Evolutionary conservation across 2,888 invertebrate species (phyloP).

Genomic region (Cephalotes varians): DNA sequence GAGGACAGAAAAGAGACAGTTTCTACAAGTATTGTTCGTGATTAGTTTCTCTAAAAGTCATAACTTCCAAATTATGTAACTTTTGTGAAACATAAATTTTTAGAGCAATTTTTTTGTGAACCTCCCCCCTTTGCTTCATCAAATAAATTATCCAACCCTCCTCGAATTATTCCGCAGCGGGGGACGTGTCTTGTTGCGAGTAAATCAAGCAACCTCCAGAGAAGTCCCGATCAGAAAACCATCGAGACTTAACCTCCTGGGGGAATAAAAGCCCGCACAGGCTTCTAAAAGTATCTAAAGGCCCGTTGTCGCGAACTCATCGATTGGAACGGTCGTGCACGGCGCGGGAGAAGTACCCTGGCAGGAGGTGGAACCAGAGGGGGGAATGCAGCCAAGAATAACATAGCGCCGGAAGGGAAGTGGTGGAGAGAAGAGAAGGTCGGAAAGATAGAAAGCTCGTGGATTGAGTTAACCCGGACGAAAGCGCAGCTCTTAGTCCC

Average conservation of each 20-base stretch:
- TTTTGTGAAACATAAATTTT: background rate
- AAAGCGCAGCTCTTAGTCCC: constrained; percentile 85
- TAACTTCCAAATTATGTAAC: too few relatives aligned
- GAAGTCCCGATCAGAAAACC: constrained; percentile 56
- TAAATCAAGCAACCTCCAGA: constrained; percentile 49
- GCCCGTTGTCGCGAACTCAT: constrained; percentile 82
- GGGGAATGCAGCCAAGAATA: constrained; percentile 39
- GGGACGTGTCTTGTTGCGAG: constrained; percentile 34
- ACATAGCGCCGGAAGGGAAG: constrained; percentile 41
- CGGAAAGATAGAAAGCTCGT: constrained; percentile 65
- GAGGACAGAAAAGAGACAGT: background rate
- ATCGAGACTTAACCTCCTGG: constrained; percentile 60
- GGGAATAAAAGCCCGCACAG: constrained; percentile 61
- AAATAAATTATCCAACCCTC: constrained; percentile 5
- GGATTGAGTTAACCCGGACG: constrained; percentile 85
- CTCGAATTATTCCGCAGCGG: constrained; percentile 6
- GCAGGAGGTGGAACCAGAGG: constrained; percentile 54
- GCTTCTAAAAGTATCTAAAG: constrained; percentile 80
- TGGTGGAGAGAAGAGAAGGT: constrained; percentile 39
- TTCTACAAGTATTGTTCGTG: background rate
- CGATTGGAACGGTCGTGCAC: constrained; percentile 84
- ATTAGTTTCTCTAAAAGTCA: background rate
- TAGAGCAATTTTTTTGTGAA: background rate
- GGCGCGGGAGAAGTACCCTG: constrained; percentile 63
- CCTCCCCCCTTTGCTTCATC: background rate